Evolutionary conservation across 2,888 invertebrate genomes (phyloP).

Genomic region (Leistus spinibarbis): DNA sequence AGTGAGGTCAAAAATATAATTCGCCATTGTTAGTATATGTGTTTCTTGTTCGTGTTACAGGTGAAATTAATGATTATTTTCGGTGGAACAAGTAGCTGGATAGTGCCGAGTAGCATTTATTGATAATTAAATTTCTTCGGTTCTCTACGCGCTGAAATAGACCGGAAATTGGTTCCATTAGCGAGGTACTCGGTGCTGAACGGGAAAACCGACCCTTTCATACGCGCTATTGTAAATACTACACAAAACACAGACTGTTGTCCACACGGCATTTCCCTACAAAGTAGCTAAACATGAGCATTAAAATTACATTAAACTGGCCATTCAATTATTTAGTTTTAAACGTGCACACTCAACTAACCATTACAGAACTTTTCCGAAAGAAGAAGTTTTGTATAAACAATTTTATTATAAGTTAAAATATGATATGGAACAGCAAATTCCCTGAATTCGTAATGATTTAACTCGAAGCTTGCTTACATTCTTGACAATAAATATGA

Average conservation of each 20-base stretch:
- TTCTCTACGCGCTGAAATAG: conserved; percentile 8
- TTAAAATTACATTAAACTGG: neutral
- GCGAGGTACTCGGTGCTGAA: conserved; percentile 7
- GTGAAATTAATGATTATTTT: neutral
- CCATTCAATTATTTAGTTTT: neutral
- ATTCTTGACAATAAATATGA: too few species aligned
- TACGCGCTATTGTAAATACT: neutral
- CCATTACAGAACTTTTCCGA: neutral
- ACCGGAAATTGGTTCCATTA: conserved; percentile 20
- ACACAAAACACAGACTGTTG: neutral
- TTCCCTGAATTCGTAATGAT: neutral
- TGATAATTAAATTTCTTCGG: conserved; percentile 16
- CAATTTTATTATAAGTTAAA: neutral
- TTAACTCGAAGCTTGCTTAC: too few species aligned
- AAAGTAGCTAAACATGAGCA: neutral
- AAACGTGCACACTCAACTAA: neutral
- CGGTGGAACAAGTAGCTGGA: neutral
- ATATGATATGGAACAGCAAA: neutral
- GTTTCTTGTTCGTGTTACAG: too few species aligned
- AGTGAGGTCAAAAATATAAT: too few species aligned
- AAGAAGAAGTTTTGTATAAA: neutral
- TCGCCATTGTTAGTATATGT: too few species aligned
- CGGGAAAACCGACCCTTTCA: conserved; percentile 6
- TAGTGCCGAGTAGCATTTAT: neutral
- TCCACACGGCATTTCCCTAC: neutral